Base-by-base conservation (phyloP, 2,888 invertebrate species). In the Diaphora mendica region DNA sequence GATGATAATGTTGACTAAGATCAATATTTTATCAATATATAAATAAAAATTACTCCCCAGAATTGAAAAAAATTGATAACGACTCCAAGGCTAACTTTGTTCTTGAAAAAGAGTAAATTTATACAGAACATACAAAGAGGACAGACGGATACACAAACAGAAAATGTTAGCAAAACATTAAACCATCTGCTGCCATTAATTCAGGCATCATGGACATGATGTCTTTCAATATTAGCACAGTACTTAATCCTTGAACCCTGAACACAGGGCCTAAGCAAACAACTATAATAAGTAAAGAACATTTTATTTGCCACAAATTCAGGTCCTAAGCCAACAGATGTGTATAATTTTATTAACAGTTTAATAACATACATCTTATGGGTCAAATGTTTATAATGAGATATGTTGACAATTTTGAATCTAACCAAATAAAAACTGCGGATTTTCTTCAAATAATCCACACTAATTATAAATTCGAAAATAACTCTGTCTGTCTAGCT, bases 181-280 rank as follows among this genome's bases (percentile, higher is more conserved):
- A 42, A 42, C 33, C 11, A 35, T 2, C 42, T 30, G 17, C 26
- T 42, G n/a, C 23, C 13, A 62, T 39, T 70, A 30, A 44, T 42
- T 23, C 4, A 64, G 44, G 42, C 62, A 23, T 4, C 39, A 44
- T 39, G 39, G 9, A 64, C 48, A 33, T 48, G 33, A 26, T 64
- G 33, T 70, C 44, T 17, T 44, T n/a, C 2, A 65, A 71, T 71
- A 71, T 71, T 71, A 65, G 55, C 65, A 39, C 65, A 71, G 35
- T 15, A 33, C 65, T 65, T 71, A 66, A 66, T 66, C 71, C 26
- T 20, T 66, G n/a, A 42, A 65, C 39, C 20, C 65, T 62, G 62
- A 4, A 30, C 51, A 55, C 48, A 39, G 35, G 39, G 5, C 65
- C 64, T 71, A 39, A 64, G 11, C 17, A 71, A 65, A 71, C 64